phyloP scores from a whole-genome alignment of 2,797 vertebrate genomes.

The Enteromius treurensis region DNA sequence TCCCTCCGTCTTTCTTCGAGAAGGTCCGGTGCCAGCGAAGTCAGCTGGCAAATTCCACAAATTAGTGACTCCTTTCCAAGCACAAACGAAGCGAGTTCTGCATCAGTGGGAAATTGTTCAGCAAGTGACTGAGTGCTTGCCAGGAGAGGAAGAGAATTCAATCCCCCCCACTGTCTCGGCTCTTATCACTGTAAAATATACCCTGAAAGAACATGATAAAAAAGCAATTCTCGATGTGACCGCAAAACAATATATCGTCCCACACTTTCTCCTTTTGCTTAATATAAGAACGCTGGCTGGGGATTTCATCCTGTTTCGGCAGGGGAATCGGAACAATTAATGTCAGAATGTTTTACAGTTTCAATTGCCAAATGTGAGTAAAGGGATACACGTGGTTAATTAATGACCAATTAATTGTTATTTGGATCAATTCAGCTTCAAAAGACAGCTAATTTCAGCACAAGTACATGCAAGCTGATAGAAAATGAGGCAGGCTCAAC shows the following conservation, averaged over 20 bases:
- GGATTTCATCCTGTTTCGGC: slow-evolving; percentile 32
- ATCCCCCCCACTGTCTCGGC: slow-evolving; percentile 43
- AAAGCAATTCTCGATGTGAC: slow-evolving; percentile 47
- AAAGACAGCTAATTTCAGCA: background rate
- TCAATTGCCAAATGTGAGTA: background rate
- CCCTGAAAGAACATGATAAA: slow-evolving; percentile 44
- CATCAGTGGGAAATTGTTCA: slow-evolving; percentile 37
- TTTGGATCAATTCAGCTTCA: background rate
- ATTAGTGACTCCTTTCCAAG: slow-evolving; percentile 50
- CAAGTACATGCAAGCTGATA: background rate
- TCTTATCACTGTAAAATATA: slow-evolving; percentile 57
- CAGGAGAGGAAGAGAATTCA: slow-evolving; percentile 40
- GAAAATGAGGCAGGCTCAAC: background rate
- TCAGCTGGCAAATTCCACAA: slow-evolving; percentile 46
- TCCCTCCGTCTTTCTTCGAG: slow-evolving; percentile 6
- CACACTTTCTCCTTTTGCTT: slow-evolving; percentile 35
- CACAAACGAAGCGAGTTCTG: slow-evolving; percentile 41
- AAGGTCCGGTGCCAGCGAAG: slow-evolving; percentile 22
- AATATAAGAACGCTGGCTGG: slow-evolving; percentile 4
- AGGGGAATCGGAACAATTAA: slow-evolving; percentile 24
- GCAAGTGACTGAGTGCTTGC: slow-evolving; percentile 44
- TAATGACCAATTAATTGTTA: background rate
- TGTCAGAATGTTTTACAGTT: slow-evolving; percentile 7
- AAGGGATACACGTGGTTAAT: background rate
- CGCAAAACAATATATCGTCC: slow-evolving; percentile 41